Conservation (phyloP, 2,888 invertebrate genomes). For the Meiosimyza decipiens region DNA sequence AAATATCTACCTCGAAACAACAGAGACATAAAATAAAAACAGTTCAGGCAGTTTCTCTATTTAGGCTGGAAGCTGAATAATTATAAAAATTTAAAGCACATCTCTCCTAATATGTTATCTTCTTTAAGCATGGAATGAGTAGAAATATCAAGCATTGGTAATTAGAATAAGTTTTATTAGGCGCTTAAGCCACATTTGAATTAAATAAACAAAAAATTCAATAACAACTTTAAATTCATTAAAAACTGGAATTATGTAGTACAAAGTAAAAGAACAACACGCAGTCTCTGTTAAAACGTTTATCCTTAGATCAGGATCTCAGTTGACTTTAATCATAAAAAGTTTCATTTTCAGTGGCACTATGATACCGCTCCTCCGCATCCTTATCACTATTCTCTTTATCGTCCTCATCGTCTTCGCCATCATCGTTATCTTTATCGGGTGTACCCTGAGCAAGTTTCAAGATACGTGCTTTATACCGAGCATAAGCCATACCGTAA, state of each 20-base stretch:
- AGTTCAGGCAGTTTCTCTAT: too few relatives aligned
- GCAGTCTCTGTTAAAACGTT: too few relatives aligned
- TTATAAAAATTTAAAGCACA: too few relatives aligned
- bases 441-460: constrained; percentile 43
- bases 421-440: constrained; percentile 41
- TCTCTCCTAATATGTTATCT: too few relatives aligned
- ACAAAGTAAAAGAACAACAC: not conserved
- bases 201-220: not conserved
- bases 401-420: constrained; percentile 37
- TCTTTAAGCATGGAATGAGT: too few relatives aligned
- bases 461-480: constrained; percentile 72
- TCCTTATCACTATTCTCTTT: constrained; percentile 20
- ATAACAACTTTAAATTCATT: not conserved
- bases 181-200: not conserved
- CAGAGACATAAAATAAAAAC: too few relatives aligned
- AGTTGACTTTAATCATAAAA: not conserved
- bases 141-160: too few relatives aligned
- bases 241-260: constrained; percentile 17
- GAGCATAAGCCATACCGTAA: constrained; percentile 76
- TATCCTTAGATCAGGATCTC: too few relatives aligned
- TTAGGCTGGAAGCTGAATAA: too few relatives aligned
- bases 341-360: constrained; percentile 38
- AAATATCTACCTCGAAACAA: too few relatives aligned
- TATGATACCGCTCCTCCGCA: constrained; percentile 39
- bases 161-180: too few relatives aligned